Evolutionary conservation across 2,888 invertebrate species (phyloP), one percentile per base, ranked within the genome.

Genomic region (Linnaemya vulpina): DNA sequence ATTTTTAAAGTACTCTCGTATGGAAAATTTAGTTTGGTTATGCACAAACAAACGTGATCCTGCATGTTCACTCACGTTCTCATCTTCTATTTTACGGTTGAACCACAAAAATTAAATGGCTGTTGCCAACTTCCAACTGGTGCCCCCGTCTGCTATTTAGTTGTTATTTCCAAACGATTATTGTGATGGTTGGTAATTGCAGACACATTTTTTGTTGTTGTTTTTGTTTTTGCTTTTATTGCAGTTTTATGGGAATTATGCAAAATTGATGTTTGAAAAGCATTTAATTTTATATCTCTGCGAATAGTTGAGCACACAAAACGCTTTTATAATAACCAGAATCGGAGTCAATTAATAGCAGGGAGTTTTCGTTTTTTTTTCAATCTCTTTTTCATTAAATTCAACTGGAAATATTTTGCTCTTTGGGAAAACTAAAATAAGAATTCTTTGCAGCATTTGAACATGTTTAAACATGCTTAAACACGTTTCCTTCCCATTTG

Each of bases 301-400:
- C n/a, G 25, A 65, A 49, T 49, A 67, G 49, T 30, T n/a, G 25
- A 11, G n/a, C 11, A 67, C 30, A 49, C 46, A 46, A 65, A 46
- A 11, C 7, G 17, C 3, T 22, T 51, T n/a, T n/a, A n/a, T n/a
- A n/a, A 67, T 17, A 11, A 49, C 9, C 30, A 35, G 13, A 67
- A 13, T 35, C 10, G 17, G 0, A 38, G 35, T 40, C 11, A 13
- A 40, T 40, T 13, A 40, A 40, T 11, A 13, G 11, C 40, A 40
- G 8, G 8, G n/a, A n/a, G n/a, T 30, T 30, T 5, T 11, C 11
- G 40, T 30, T 30, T 30, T 30, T 30, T 30, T 30, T 40, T 40
- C 11, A n/a, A n/a, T n/a, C n/a, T n/a, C n/a, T n/a, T 3, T 13
- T 13, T 40, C 40, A 40, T 40, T 13, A 40, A 5, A 40, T 40